Percentiles rank a stretch among this genome's conserved stretches.
phyloP scores from a whole-genome alignment of 2,113 vertebrate genomes.

The Cynopterus brachyotis region DNA sequence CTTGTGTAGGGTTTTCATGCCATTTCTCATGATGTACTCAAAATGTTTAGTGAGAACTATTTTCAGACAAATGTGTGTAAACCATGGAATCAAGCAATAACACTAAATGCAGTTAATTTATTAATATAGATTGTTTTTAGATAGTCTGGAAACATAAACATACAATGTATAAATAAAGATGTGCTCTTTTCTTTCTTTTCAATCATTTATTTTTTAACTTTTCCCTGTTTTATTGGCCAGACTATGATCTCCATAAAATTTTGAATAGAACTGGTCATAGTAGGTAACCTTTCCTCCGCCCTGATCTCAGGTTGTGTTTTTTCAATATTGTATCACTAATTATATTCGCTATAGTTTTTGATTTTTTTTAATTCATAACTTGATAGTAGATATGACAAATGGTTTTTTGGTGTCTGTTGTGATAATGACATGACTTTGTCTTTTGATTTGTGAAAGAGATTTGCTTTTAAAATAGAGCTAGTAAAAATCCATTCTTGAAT shows the following conservation, averaged over 20 bases:
- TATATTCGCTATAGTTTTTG: conserved; percentile 6
- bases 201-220: not conserved
- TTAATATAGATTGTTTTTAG: not conserved
- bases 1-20: not conserved
- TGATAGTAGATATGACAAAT: not conserved
- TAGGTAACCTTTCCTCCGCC: not conserved
- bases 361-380: not conserved
- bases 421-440: not conserved
- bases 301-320: not conserved
- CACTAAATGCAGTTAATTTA: not conserved
- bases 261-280: not conserved
- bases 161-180: not conserved
- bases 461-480: not conserved
- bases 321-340: not conserved
- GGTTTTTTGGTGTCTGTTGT: not conserved
- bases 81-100: not conserved
- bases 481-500: not conserved
- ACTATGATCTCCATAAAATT: not conserved
- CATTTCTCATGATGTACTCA: not conserved
- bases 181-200: not conserved
- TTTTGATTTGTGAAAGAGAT: conserved; percentile 4
- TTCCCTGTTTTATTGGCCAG: not conserved
- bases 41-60: not conserved
- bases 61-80: not conserved
- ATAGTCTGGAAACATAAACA: not conserved